A percentile compares a stretch with the other conserved stretches of the same genome.
Conservation (phyloP, 2,888 invertebrate species). For the Euplexia lucipara region DNA sequence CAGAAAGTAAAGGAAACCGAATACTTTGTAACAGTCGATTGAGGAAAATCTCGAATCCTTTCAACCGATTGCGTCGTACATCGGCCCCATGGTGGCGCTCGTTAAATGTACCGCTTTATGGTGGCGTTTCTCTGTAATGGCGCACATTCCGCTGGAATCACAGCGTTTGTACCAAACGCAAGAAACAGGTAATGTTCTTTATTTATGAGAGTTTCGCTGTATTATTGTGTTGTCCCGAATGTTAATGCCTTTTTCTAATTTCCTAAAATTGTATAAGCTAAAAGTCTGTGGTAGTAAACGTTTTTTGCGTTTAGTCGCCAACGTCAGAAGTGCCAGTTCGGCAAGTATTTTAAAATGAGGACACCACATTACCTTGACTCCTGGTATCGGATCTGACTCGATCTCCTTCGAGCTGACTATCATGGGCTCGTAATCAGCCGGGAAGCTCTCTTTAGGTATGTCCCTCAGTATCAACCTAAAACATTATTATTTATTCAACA, state of each 20-base stretch:
- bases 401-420: constrained; percentile 68
- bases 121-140: constrained; percentile 10
- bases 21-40: constrained; percentile 9
- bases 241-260: background rate
- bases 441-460: constrained; percentile 80
- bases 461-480: constrained; percentile 78
- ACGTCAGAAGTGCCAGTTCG: too few relatives aligned
- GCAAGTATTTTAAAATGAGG: too few relatives aligned
- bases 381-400: constrained; percentile 70
- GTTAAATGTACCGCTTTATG: constrained; percentile 16
- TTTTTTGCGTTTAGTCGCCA: too few relatives aligned
- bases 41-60: constrained; percentile 14
- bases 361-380: constrained; percentile 59
- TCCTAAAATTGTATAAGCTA: background rate
- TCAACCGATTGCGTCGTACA: constrained; percentile 30
- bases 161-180: constrained; percentile 1
- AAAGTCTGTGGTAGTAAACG: background rate
- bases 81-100: constrained; percentile 1
- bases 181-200: background rate
- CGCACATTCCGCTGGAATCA: constrained; percentile 9
- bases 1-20: constrained; percentile 12
- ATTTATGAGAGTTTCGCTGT: constrained; percentile 1
- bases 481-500: background rate
- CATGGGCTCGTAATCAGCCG: constrained; percentile 67
- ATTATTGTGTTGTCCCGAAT: background rate